These are phyloP conservation scores for Cryptus armator DNA, from an alignment of 2,888 invertebrate genomes.

Conservation along the genomic window DNA sequence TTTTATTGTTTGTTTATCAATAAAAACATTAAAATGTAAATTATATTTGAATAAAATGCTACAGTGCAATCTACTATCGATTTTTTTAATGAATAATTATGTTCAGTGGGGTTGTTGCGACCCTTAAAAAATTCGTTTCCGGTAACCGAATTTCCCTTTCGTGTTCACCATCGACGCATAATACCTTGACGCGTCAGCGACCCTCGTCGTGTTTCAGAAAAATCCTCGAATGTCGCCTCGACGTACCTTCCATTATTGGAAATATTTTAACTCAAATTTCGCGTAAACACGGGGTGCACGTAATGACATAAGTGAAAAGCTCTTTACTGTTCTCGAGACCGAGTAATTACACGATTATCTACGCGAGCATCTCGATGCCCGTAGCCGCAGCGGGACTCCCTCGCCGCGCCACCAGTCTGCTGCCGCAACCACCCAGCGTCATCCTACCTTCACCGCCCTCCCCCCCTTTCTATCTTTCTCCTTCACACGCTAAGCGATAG, in stretches of 20 bases:
- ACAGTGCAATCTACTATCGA: neutral
- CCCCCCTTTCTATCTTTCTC: neutral
- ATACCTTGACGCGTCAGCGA: neutral
- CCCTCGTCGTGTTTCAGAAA: neutral
- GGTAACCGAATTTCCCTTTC: neutral
- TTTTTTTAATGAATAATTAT: neutral
- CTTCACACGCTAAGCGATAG: neutral
- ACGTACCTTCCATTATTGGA: neutral
- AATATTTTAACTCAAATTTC: neutral
- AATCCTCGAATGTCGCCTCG: neutral
- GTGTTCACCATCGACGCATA: neutral
- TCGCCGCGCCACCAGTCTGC: conserved; percentile 7
- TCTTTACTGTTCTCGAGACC: neutral
- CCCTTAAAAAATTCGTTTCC: neutral
- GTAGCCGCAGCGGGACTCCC: conserved; percentile 1
- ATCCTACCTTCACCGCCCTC: neutral
- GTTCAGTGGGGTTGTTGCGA: too few relatives aligned
- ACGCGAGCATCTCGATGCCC: neutral
- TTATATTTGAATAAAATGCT: neutral
- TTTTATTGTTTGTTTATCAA: neutral
- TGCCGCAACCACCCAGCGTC: neutral
- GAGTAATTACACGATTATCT: conserved; percentile 3
- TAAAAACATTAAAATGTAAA: neutral
- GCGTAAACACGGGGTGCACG: neutral
- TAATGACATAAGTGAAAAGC: neutral